Evolutionary conservation across 2,797 vertebrate genomes (phyloP), one percentile per base, ranked within the genome.

Genomic region (Menidia menidia): DNA sequence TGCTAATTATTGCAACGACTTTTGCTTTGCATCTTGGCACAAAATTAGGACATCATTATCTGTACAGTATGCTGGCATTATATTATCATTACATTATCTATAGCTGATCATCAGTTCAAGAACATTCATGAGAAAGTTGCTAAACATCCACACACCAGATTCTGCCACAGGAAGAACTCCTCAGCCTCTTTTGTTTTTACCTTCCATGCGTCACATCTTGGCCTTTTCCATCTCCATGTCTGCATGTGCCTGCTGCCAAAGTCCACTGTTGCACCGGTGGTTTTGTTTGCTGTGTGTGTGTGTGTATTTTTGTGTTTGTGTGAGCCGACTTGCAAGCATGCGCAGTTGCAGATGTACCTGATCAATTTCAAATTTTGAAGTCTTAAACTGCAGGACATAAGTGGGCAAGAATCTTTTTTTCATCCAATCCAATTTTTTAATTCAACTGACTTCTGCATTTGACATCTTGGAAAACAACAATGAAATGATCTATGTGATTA

Each of bases 21-120:
- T 82, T 87, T 82, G 87, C 81, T 87, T 90, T 90, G 83, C 88
- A 85, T 88, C 81, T 80, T 84, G 79, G 64, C 78, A 81, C 75
- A 83, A 42, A 73, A 71, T 54, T 45, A 68, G 30, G 61, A 55
- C 8, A 1, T 73, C 44, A 57, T 75, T 69, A 59, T 76, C 51
- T 75, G 69, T 85, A n/a, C n/a, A n/a, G n/a, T n/a, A 81, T 81
- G 63, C 68, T 80, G 69, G 68, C 66, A 64, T 81, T 25, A 25
- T 25, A 25, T 25, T 25, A 25, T 25, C 25, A 25, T 25, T 25
- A 25, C 25, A 25, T 25, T 1, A 25, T 25, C 25, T 25, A 25
- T 25, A 25, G 25, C 35, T 25, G 62, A 76, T 55, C 75, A 31
- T 15, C 63, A 57, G 39, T 60, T n/a, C 47, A 1, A 67, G 3